A percentile compares a stretch with the other conserved stretches of the same genome.
Evolutionary conservation across 2,888 invertebrate species (phyloP).

Genomic region (Melinopterus prodromus): DNA sequence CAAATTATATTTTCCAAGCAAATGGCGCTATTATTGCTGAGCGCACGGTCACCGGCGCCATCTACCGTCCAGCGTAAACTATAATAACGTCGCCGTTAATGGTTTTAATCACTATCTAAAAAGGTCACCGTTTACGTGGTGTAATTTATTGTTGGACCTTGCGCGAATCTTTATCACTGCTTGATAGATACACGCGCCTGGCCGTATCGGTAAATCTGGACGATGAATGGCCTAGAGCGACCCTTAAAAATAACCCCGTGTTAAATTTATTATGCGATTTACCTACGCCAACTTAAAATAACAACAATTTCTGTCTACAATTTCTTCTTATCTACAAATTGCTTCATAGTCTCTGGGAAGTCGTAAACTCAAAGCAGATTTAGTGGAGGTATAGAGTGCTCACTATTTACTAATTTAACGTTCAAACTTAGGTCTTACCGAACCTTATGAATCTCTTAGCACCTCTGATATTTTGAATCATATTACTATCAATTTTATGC

Average conservation of each 20-base stretch:
- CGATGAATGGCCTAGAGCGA: neutral
- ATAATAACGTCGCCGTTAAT: constrained; percentile 8
- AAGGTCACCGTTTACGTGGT: constrained; percentile 26
- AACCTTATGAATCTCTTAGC: no score
- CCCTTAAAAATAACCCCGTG: neutral
- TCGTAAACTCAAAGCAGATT: neutral
- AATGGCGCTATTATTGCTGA: no score
- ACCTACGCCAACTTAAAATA: neutral
- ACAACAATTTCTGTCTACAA: neutral
- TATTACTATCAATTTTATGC: no score
- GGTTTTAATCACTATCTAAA: constrained; percentile 26
- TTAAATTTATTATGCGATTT: neutral
- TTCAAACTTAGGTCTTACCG: no score
- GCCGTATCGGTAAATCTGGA: neutral
- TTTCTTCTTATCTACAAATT: constrained; percentile 4
- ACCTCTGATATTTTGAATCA: no score
- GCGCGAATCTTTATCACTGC: constrained; percentile 25
- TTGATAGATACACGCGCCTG: constrained; percentile 17
- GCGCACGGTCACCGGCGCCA: neutral
- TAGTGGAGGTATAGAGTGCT: neutral
- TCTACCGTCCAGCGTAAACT: neutral
- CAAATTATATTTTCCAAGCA: no score
- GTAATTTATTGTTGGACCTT: constrained; percentile 23
- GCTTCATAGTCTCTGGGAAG: neutral
- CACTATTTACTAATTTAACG: no score